phyloP scores from a whole-genome alignment of 2,113 vertebrate species.

The Pogona vitticeps region DNA sequence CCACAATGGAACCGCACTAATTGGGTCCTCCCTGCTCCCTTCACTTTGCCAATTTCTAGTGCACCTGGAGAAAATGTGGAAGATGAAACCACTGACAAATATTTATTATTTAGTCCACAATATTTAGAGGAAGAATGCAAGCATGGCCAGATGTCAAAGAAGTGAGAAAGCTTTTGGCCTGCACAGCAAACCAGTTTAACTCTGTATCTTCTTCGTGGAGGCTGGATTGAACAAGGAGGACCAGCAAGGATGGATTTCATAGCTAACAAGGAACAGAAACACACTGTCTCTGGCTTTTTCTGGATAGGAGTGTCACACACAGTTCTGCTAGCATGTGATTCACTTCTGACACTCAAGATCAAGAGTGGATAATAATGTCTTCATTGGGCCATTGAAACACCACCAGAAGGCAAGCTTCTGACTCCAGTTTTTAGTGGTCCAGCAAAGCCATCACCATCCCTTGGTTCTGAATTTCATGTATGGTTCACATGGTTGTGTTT shows the following conservation, averaged over 20 bases:
- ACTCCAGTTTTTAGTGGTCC: no score
- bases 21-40: not conserved
- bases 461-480: no score
- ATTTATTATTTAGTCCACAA: conserved; percentile 72
- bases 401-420: no score
- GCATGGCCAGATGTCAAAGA: conserved; percentile 63
- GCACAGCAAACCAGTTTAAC: conserved; percentile 42
- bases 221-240: conserved; percentile 54
- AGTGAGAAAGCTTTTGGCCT: conserved; percentile 60
- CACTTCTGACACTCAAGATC: not conserved
- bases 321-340: not conserved
- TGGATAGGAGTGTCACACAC: not conserved
- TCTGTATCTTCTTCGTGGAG: conserved; percentile 59
- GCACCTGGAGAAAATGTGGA: conserved; percentile 70
- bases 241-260: conserved; percentile 27
- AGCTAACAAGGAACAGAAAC: conserved; percentile 54
- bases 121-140: conserved; percentile 73
- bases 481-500: no score
- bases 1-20: not conserved
- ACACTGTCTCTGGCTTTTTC: not conserved
- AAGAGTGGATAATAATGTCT: not conserved
- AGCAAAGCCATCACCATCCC: no score
- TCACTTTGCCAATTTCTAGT: conserved; percentile 27
- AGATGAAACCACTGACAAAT: conserved; percentile 74
- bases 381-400: no score